A percentile compares a stretch with the other conserved stretches of the same genome.
Conservation (phyloP, 2,113 vertebrate genomes). For the Varanus komodoensis region DNA sequence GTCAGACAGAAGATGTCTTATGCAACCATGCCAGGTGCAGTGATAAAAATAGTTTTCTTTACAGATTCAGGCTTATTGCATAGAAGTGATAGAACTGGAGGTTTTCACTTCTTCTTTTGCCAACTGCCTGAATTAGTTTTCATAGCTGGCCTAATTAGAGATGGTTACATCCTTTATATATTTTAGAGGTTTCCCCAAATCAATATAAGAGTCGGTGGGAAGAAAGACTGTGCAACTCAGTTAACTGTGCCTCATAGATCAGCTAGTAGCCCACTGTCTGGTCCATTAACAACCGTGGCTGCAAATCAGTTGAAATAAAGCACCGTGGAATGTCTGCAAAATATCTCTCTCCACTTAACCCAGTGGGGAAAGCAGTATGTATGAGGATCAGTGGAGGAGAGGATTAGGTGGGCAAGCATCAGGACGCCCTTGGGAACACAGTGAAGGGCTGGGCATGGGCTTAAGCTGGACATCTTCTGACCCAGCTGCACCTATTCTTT, state of each 20-base stretch:
- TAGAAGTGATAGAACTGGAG: not conserved
- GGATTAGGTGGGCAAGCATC: too few species aligned
- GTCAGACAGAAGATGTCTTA: not conserved
- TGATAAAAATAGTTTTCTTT: not conserved
- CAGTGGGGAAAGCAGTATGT: fast-evolving
- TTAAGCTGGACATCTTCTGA: not conserved
- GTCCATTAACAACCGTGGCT: not conserved
- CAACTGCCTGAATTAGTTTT: conserved; percentile 35
- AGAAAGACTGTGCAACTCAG: conserved; percentile 37
- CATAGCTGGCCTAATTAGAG: conserved; percentile 45
- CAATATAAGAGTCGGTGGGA: conserved; percentile 4
- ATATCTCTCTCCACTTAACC: not conserved
- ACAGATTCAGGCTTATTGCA: conserved; percentile 22
- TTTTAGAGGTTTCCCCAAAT: conserved; percentile 41
- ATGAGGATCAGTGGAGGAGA: not conserved
- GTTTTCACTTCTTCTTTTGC: conserved; percentile 43
- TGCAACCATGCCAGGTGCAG: not conserved
- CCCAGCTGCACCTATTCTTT: not conserved
- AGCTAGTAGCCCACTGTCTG: not conserved
- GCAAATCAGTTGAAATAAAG: not conserved
- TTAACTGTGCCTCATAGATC: conserved; percentile 47
- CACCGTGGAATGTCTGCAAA: not conserved
- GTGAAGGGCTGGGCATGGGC: too few species aligned
- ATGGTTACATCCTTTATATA: conserved; percentile 51
- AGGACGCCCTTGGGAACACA: too few species aligned